phyloP scores from a whole-genome alignment of 92 coral and sea anemone genomes.

The Palythoa grandis region DNA sequence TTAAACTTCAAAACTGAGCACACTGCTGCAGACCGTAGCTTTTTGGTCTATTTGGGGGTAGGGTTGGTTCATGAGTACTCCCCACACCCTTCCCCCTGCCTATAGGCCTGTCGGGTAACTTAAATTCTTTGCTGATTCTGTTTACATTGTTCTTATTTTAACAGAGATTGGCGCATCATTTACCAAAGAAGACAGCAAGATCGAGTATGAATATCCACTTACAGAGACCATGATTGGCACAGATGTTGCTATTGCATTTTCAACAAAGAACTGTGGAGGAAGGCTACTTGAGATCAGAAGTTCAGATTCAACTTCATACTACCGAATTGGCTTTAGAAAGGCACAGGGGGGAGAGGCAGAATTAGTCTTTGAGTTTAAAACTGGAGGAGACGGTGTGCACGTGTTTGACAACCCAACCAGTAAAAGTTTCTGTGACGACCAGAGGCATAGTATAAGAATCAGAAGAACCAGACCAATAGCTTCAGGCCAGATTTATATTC shows the following conservation, averaged over 20 bases:
- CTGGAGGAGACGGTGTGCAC: constrained; percentile 21
- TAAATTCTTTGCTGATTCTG: not conserved
- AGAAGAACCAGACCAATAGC: constrained; percentile 52
- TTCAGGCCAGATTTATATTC: constrained; percentile 40
- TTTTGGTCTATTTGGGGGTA: too few relatives aligned
- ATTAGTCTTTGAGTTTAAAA: constrained; percentile 55
- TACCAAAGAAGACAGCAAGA: constrained; percentile 47
- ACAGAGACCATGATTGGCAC: constrained; percentile 47
- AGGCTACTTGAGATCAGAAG: constrained; percentile 64
- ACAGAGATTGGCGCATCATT: constrained; percentile 84
- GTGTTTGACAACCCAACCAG: constrained; percentile 39
- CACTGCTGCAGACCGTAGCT: too few relatives aligned
- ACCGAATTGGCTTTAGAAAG: constrained; percentile 47
- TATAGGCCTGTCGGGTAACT: too few relatives aligned
- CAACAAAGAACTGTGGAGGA: constrained; percentile 64
- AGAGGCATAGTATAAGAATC: constrained; percentile 64
- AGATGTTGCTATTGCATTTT: constrained; percentile 78
- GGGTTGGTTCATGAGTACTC: too few relatives aligned
- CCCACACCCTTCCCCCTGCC: too few relatives aligned
- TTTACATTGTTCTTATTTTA: not conserved
- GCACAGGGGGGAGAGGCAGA: not conserved
- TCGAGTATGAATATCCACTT: constrained; percentile 56
- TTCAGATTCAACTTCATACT: constrained; percentile 15
- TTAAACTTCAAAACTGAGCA: too few relatives aligned
- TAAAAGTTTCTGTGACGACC: constrained; percentile 58